Evolutionary conservation across 1,140 invertebrate species (phyloP).

Genomic region (Caerostris darwini): DNA sequence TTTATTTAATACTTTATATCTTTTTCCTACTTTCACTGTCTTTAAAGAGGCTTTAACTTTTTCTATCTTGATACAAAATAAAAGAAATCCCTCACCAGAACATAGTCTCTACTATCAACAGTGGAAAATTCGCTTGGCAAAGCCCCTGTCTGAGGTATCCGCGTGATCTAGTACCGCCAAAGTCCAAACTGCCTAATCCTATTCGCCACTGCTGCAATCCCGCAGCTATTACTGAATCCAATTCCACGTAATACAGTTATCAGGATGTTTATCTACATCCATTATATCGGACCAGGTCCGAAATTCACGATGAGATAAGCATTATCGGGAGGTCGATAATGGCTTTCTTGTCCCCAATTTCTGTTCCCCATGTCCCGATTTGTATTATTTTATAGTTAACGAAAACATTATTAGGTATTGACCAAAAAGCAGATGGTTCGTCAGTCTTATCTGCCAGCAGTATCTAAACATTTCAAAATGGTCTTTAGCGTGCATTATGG

Average conservation of each 20-base stretch:
- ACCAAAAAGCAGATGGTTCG: not conserved
- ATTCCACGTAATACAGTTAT: slow-evolving; percentile 35
- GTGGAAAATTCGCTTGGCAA: no score
- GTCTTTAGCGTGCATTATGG: no score
- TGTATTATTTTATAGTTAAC: slow-evolving; percentile 23
- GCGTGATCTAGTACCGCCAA: not conserved
- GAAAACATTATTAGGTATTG: not conserved
- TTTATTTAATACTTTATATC: no score
- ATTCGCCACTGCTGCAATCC: not conserved
- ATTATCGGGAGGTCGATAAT: slow-evolving; percentile 25
- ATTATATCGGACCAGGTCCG: slow-evolving; percentile 11
- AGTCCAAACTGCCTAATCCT: not conserved
- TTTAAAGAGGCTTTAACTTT: no score
- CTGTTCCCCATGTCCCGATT: not conserved
- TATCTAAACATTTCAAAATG: no score
- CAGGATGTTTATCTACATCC: slow-evolving; percentile 32
- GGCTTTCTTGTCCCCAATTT: slow-evolving; percentile 12
- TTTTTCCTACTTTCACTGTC: no score
- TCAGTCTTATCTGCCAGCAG: no score
- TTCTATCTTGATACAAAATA: no score
- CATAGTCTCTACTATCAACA: no score
- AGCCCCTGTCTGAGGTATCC: not conserved
- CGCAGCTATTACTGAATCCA: slow-evolving; percentile 12
- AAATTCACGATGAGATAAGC: slow-evolving; percentile 22
- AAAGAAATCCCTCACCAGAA: no score